Conservation (phyloP, 2,113 vertebrate species). For the Uropsilus gracilis region DNA sequence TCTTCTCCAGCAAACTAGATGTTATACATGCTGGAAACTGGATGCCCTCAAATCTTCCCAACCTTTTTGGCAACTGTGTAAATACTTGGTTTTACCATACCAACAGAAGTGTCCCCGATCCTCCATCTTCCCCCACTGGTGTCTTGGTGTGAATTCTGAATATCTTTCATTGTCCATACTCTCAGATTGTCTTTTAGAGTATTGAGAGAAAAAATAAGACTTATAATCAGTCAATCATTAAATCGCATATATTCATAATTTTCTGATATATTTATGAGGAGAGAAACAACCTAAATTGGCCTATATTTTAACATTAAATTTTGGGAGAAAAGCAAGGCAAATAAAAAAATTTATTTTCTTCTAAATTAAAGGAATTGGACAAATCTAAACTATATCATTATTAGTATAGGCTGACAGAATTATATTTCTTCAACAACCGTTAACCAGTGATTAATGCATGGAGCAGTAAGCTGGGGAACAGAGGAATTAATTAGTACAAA, state of each 20-base stretch:
- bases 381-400: neutral
- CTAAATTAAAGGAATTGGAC: neutral
- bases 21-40: neutral
- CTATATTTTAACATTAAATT: neutral
- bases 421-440: conserved; percentile 35
- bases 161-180: neutral
- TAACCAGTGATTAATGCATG: conserved; percentile 15
- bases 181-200: neutral
- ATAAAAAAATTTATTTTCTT: neutral
- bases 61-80: neutral
- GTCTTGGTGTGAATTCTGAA: neutral
- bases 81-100: no score
- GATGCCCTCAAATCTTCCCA: neutral
- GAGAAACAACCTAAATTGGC: neutral
- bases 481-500: conserved; percentile 55
- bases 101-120: neutral
- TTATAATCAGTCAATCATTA: neutral
- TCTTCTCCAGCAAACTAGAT: neutral
- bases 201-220: neutral
- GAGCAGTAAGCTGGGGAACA: neutral
- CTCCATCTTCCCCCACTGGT: neutral
- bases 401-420: neutral
- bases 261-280: neutral
- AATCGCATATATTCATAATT: neutral
- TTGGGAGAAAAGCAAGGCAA: neutral